phyloP scores from a whole-genome alignment of 2,888 invertebrate genomes.

The Athetis lepigone region DNA sequence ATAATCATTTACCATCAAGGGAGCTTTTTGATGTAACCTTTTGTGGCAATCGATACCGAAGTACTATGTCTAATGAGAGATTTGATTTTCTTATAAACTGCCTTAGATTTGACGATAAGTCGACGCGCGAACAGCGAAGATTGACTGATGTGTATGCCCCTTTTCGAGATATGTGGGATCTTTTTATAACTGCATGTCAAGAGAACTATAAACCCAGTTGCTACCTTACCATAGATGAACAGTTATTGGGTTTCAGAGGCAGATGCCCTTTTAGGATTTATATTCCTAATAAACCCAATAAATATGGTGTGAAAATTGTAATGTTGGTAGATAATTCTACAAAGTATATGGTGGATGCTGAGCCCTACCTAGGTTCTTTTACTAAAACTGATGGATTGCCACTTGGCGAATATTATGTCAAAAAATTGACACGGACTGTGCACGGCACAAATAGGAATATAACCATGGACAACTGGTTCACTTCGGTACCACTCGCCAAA shows the following conservation, averaged over 20 bases:
- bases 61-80: conserved; percentile 21
- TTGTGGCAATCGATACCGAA: conserved; percentile 11
- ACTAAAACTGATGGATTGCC: too few relatives aligned
- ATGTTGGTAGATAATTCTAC: too few relatives aligned
- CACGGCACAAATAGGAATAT: too few relatives aligned
- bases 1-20: conserved; percentile 20
- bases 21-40: conserved; percentile 23
- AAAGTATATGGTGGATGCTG: too few relatives aligned
- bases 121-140: conserved; percentile 23
- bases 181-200: conserved; percentile 26
- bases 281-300: too few relatives aligned
- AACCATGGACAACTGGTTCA: too few relatives aligned
- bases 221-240: conserved; percentile 25
- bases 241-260: conserved; percentile 28
- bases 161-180: conserved; percentile 25
- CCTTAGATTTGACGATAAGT: conserved; percentile 24
- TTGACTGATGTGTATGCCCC: conserved; percentile 5
- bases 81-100: conserved; percentile 29
- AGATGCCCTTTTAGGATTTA: conserved; percentile 32
- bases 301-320: too few relatives aligned
- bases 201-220: conserved; percentile 24
- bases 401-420: too few relatives aligned
- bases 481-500: too few relatives aligned
- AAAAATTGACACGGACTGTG: too few relatives aligned
- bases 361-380: too few relatives aligned